Base-by-base conservation (phyloP, 2,888 invertebrate species). In the Sphaeridia pumilis region DNA sequence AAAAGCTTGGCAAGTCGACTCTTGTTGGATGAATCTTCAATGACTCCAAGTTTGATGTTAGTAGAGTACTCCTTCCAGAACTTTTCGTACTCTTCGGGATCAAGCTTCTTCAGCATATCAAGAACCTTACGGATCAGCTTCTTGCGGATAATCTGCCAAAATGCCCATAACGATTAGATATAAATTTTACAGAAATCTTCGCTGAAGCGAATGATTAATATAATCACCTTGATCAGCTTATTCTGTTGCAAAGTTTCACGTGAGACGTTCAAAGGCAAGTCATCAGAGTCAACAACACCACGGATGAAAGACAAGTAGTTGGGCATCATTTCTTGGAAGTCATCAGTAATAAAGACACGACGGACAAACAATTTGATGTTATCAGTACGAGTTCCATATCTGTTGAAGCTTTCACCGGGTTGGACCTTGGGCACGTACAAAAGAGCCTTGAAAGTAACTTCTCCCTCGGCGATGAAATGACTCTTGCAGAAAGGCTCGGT, bases 21-120 rank as follows among this genome's bases (percentile, higher is more conserved):
- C 56, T 97, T 81, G 76, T 98, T 98, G 66, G 87, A 83, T 36
- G 94, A 86, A 74, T 98, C 98, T 75, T 98, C 98, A 77, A 97
- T 93, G 22, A 95, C 82, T 54, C 98, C 98, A 65, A 95, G 75
- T 73, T 95, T 94, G 65, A 94, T 80, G 73, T 83, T 84, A 68
- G 97, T 99, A 53, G 93, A 92, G 75, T 88, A 98, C 74, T 99
- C 97, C 72, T 93, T 93, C 97, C 97, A 98, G 81, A 98, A 97
- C 67, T 82, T 82, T 24, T 84, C 81, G 71, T 88, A 95, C 46
- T 88, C 84, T 46, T 86, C 87, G 56, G 84, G 84, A 49, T 85
- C 78, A 58, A 99, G 80, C 74, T 97, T 98, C 75, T 94, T 95
- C 62, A 98, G 82, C 94, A 97, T 94, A 71, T 97, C 97, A 49